A percentile compares a stretch with the other conserved stretches of the same genome.
Conservation (phyloP, 2,888 invertebrate genomes). For the Pasiphila rectangulata region DNA sequence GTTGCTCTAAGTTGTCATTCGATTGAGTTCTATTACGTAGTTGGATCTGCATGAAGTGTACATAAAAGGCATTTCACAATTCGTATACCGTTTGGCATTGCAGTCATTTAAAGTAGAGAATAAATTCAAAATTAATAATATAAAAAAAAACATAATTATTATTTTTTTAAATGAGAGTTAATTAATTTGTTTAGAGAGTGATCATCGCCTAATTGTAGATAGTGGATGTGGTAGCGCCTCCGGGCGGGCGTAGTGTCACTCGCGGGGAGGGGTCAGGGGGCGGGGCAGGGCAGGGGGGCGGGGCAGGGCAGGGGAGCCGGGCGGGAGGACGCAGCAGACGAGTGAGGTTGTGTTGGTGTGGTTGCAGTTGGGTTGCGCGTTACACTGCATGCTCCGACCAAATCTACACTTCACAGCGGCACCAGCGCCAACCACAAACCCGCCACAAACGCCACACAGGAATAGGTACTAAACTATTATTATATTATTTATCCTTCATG, state of each 20-base stretch:
- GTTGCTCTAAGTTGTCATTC: conserved; percentile 67
- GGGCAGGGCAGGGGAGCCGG: conserved; percentile 22
- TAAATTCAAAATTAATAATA: conserved; percentile 33
- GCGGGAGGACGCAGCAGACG: conserved; percentile 40
- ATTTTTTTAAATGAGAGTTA: conserved; percentile 61
- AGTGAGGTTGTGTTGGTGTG: conserved; percentile 82
- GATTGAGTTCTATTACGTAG: conserved; percentile 48
- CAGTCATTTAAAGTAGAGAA: conserved; percentile 36
- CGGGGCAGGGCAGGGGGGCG: conserved; percentile 23
- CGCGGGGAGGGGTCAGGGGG: too few species aligned
- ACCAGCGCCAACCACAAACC: conserved; percentile 79
- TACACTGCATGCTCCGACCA: conserved; percentile 93
- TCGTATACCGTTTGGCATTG: conserved; percentile 59
- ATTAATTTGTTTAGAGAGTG: conserved; percentile 66
- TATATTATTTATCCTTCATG: conserved; percentile 58
- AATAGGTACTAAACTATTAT: conserved; percentile 79
- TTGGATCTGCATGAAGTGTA: conserved; percentile 67
- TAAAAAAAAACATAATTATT: conserved; percentile 57
- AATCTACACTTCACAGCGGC: conserved; percentile 80
- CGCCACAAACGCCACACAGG: conserved; percentile 79
- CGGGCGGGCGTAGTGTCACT: conserved; percentile 25
- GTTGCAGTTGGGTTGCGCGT: conserved; percentile 95
- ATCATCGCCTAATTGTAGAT: conserved; percentile 64
- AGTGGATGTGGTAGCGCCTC: conserved; percentile 71
- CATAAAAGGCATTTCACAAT: conserved; percentile 57